phyloP scores from a whole-genome alignment of 1,140 invertebrate species.

The Lasioglossum albipes region DNA sequence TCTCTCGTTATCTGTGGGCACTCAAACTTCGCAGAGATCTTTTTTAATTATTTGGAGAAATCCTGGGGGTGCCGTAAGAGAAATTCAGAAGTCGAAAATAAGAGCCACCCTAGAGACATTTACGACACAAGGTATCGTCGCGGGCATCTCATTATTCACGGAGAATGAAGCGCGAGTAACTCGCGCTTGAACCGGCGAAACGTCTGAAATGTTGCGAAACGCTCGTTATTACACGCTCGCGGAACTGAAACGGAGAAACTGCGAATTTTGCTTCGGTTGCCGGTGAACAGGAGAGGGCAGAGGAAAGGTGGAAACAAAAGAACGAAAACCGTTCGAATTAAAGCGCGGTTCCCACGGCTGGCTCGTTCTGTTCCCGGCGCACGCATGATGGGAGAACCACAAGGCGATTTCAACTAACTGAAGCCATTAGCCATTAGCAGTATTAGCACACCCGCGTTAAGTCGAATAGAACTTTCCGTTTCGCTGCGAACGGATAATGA shows the following conservation, averaged over 20 bases:
- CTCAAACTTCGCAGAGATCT: no score
- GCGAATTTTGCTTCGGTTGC: not conserved
- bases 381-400: not conserved
- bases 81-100: no score
- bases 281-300: not conserved
- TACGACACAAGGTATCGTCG: not conserved
- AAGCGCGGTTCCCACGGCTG: not conserved
- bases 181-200: not conserved
- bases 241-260: constrained; percentile 5
- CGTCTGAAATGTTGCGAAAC: not conserved
- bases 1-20: no score
- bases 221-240: not conserved
- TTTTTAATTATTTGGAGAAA: no score
- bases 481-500: not conserved
- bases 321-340: constrained; percentile 3
- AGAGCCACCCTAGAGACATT: not conserved
- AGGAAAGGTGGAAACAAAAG: not conserved
- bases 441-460: not conserved
- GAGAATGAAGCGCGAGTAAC: not conserved
- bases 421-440: not conserved
- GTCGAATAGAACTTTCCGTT: constrained; percentile 4
- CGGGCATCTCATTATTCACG: not conserved
- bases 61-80: no score
- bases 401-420: not conserved
- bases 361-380: not conserved